phyloP scores from a whole-genome alignment of 2,888 invertebrate species.

The Malacosoma neustria region DNA sequence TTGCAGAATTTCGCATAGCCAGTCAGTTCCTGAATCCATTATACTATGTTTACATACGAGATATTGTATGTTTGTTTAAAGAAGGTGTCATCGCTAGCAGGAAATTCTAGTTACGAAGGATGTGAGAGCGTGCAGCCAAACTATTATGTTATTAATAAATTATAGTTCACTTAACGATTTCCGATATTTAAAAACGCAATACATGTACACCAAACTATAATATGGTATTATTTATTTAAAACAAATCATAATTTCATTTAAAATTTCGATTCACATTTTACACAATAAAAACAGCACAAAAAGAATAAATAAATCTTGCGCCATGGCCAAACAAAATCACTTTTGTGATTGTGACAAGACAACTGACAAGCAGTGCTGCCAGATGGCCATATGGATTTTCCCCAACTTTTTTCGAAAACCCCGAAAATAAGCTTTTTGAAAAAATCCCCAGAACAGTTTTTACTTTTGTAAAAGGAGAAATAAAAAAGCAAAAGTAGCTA shows the following conservation, averaged over 20 bases:
- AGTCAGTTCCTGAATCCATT: conserved; percentile 78
- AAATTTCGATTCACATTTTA: neutral
- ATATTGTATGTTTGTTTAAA: conserved; percentile 19
- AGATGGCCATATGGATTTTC: no score
- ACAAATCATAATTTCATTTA: neutral
- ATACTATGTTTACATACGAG: conserved; percentile 17
- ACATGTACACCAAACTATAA: neutral
- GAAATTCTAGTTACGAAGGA: conserved; percentile 43
- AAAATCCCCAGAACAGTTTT: no score
- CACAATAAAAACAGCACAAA: neutral
- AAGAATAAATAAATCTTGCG: no score
- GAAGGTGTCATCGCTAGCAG: conserved; percentile 54
- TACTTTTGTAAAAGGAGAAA: no score
- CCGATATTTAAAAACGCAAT: neutral
- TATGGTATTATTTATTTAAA: no score
- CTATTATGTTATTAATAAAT: neutral
- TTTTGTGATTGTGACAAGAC: no score
- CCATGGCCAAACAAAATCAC: no score
- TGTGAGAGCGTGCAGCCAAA: conserved; percentile 14
- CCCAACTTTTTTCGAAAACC: no score
- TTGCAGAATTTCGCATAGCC: conserved; percentile 88
- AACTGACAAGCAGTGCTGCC: no score
- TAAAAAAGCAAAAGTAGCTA: no score
- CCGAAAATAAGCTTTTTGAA: no score
- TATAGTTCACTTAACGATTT: no score